Evolutionary conservation across 2,113 vertebrate species (phyloP).

Genomic region (Strigops habroptila): DNA sequence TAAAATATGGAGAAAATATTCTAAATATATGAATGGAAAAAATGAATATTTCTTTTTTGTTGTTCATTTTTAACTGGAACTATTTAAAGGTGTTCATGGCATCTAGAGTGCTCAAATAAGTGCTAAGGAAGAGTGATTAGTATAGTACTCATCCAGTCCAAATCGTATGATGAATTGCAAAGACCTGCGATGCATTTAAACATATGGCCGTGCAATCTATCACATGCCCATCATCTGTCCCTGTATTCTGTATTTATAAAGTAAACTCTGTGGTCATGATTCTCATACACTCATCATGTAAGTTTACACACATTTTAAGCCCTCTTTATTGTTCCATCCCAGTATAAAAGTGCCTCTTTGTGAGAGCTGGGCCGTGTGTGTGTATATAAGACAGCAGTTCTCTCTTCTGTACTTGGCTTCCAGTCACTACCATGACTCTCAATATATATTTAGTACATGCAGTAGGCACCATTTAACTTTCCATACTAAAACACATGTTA

Average conservation of each 20-base stretch:
- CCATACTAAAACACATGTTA: slow-evolving; percentile 57
- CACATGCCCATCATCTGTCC: background rate
- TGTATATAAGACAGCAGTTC: background rate
- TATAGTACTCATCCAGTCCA: background rate
- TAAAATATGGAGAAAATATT: background rate
- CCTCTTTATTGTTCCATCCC: background rate
- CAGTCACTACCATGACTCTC: background rate
- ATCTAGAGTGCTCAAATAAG: background rate
- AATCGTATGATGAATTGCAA: background rate
- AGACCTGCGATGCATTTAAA: background rate
- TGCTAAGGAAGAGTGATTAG: background rate
- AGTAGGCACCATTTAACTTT: slow-evolving; percentile 59
- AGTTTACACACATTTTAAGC: background rate
- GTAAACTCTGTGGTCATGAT: background rate
- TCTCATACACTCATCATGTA: background rate
- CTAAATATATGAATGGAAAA: background rate
- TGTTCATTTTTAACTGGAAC: background rate
- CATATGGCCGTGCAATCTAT: background rate
- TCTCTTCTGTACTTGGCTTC: background rate
- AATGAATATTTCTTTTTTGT: background rate
- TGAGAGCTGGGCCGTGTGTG: background rate
- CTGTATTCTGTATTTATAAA: background rate
- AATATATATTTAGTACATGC: slow-evolving; percentile 56
- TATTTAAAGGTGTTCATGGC: background rate
- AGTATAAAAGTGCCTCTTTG: background rate